A percentile compares a stretch with the other conserved stretches of the same genome.
These are phyloP conservation scores for Sebastes minor DNA, from an alignment of 2,797 vertebrate genomes.

Conservation along the genomic window DNA sequence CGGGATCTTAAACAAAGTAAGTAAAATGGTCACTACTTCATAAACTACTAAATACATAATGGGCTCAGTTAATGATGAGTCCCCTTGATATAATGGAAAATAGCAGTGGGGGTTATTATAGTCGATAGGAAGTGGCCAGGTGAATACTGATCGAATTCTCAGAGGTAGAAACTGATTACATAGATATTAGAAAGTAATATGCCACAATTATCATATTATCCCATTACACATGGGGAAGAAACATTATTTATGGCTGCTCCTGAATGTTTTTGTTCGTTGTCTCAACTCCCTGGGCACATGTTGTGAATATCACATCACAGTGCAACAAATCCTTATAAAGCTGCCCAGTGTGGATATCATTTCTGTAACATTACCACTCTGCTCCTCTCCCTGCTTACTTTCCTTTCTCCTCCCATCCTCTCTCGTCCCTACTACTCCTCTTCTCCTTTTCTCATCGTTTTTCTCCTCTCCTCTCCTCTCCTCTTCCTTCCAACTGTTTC, in stretches of 20 bases:
- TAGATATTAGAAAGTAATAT: slow-evolving; percentile 4
- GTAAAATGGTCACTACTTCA: neutral
- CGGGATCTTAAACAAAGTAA: neutral
- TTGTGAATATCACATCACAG: neutral
- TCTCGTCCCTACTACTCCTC: neutral
- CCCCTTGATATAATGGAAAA: neutral
- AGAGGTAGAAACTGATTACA: slow-evolving; percentile 16
- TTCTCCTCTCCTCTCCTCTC: neutral
- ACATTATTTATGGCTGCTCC: neutral
- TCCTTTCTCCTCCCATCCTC: neutral
- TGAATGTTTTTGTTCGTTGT: neutral
- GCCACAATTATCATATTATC: slow-evolving; percentile 1
- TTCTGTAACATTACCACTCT: slow-evolving; percentile 2
- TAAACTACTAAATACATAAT: slow-evolving; percentile 5
- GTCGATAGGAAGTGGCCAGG: neutral
- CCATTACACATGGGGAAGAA: neutral
- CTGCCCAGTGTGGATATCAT: neutral
- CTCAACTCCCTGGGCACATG: neutral
- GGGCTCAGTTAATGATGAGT: neutral
- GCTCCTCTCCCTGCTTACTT: neutral
- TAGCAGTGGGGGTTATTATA: neutral
- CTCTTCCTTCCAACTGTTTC: slow-evolving; percentile 5
- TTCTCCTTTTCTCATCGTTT: neutral
- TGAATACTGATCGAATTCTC: slow-evolving; percentile 1
- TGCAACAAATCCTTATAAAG: neutral